Evolutionary conservation across 92 coral and sea anemone species (phyloP).

Genomic region (Phenganax marumi): DNA sequence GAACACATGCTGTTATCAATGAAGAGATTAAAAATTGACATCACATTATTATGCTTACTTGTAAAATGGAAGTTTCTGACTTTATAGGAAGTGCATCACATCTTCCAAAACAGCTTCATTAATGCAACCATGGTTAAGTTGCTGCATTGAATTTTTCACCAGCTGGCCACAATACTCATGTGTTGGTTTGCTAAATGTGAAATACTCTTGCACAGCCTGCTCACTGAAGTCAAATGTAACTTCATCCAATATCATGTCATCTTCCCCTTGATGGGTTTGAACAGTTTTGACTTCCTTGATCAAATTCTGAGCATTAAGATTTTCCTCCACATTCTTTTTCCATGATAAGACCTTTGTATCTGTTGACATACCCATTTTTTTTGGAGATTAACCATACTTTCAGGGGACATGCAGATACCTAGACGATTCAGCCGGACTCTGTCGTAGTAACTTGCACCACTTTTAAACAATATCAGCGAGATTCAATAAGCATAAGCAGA

Average conservation of each 20-base stretch:
- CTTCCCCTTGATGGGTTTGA: slow-evolving; percentile 28
- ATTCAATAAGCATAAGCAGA: slow-evolving; percentile 43
- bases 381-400: slow-evolving; percentile 9
- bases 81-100: slow-evolving; percentile 28
- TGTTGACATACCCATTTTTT: slow-evolving; percentile 34
- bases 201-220: background rate
- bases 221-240: slow-evolving; percentile 29
- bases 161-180: slow-evolving; percentile 29
- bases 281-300: slow-evolving; percentile 18
- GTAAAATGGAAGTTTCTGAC: slow-evolving; percentile 23
- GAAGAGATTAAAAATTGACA: background rate
- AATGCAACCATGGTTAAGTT: slow-evolving; percentile 25
- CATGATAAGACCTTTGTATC: slow-evolving; percentile 31
- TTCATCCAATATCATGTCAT: slow-evolving; percentile 32
- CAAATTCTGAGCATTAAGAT: slow-evolving; percentile 16
- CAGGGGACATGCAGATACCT: slow-evolving; percentile 47
- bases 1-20: background rate
- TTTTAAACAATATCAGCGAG: slow-evolving; percentile 28
- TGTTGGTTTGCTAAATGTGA: slow-evolving; percentile 30
- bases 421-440: slow-evolving; percentile 30
- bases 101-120: slow-evolving; percentile 17
- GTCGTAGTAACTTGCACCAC: slow-evolving; percentile 31
- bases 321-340: slow-evolving; percentile 28
- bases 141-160: slow-evolving; percentile 23
- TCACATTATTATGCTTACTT: slow-evolving; percentile 10